These are phyloP conservation scores for Dysidea cf. avara DNA, from an alignment of 37 sponge, comb jelly and placozoan species.

Conservation along the genomic window DNA sequence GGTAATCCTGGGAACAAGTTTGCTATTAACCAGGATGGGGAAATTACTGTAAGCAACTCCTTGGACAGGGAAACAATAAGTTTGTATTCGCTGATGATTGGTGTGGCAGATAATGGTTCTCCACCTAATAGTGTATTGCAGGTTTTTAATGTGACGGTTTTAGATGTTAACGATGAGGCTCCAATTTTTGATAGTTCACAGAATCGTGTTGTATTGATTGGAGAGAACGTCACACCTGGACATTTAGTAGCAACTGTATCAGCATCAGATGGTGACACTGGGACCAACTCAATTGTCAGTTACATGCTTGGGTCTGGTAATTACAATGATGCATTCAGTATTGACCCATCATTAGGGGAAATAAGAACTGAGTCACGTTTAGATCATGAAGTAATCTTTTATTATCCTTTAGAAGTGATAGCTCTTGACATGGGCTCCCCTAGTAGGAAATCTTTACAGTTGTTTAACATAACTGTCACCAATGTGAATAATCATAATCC, in stretches of 20 bases:
- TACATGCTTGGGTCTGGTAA: conserved; percentile 45
- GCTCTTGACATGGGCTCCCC: conserved; percentile 71
- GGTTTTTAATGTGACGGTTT: conserved; percentile 19
- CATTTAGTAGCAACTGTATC: conserved; percentile 6
- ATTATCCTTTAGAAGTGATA: conserved; percentile 41
- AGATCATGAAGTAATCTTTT: conserved; percentile 44
- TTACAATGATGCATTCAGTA: conserved; percentile 33
- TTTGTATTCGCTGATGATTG: conserved; percentile 24
- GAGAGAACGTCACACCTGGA: conserved; percentile 2
- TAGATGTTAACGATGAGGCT: conserved; percentile 45
- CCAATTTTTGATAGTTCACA: conserved; percentile 21
- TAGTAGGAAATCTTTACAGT: neutral
- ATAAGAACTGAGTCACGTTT: conserved; percentile 25
- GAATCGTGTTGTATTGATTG: neutral
- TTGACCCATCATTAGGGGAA: conserved; percentile 62
- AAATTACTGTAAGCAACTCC: conserved; percentile 6
- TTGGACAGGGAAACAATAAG: conserved; percentile 45
- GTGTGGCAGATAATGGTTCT: conserved; percentile 41
- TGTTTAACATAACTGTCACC: conserved; percentile 1
- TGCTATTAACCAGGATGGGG: conserved; percentile 12
- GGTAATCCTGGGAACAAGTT: conserved; percentile 21
- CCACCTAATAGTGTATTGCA: neutral
- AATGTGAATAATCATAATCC: conserved; percentile 50
- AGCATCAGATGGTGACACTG: conserved; percentile 36
- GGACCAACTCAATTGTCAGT: conserved; percentile 16